Base-by-base conservation (phyloP, 2,113 vertebrate genomes). In the Mixornis gularis region DNA sequence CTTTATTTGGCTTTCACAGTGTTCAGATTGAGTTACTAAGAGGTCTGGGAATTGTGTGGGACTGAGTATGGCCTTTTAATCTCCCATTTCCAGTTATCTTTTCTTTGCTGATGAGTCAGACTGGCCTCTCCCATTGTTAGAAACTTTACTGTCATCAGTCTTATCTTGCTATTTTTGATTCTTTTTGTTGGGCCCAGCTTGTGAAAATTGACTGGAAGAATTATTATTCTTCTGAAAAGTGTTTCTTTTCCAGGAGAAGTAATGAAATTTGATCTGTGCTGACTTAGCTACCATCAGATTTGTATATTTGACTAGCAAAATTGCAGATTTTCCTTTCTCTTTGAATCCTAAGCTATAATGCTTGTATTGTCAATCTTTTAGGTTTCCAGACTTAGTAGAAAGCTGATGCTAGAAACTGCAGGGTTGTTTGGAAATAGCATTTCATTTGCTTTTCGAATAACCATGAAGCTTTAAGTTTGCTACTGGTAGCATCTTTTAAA, bases 11-110 rank as follows among this genome's bases (percentile, higher is more conserved):
- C 36, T 92, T 89, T 87, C n/a, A n/a, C 5, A 9, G 15, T 73
- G 29, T 70, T 81, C 85, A 43, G 20, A 79, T 7, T 56, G 59
- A 65, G n/a, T 80, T 89, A 55, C 69, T 58, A 13, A 68, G 56
- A 74, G 8, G 43, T 80, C 43, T 93, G 89, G 40, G 83, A 93
- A 78, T 78, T 43, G n/a, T 80, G 83, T 89, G 88, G 88, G 76
- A 90, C 86, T 49, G 49, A 89, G 46, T 24, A 34, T 40, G 26
- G 26, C 65, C 69, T 92, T 84, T 90, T 93, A 83, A 59, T 88
- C 56, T 73, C 56, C 13, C 20, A 30, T 88, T 80, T 81, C 24
- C 69, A 71, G 60, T 87, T 94, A 89, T 92, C 63, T 73, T 69
- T 80, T 74, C 40, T 80, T 79, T 86, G 51, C 21, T 86, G 63